Evolutionary conservation across 2,113 vertebrate genomes (phyloP).

Genomic region (Oncorhynchus nerka): DNA sequence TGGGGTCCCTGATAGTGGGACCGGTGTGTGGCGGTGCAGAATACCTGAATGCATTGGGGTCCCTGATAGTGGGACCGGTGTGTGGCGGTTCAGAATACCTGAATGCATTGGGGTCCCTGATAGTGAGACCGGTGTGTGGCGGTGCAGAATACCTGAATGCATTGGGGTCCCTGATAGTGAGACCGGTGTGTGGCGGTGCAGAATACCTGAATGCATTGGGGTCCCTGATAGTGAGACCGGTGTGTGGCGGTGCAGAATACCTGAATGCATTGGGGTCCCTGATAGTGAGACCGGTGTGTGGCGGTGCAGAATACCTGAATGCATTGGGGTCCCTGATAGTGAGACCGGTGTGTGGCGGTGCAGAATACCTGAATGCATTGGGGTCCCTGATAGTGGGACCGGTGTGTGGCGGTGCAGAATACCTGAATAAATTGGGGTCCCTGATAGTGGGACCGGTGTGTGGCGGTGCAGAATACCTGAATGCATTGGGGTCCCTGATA

Average conservation of each 20-base stretch:
- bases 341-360: constrained; percentile 22
- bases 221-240: constrained; percentile 60
- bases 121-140: constrained; percentile 49
- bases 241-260: constrained; percentile 29
- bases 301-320: constrained; percentile 28
- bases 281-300: constrained; percentile 56
- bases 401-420: constrained; percentile 28
- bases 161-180: constrained; percentile 53
- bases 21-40: constrained; percentile 32
- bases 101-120: constrained; percentile 24
- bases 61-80: constrained; percentile 60
- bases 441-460: constrained; percentile 58
- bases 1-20: constrained; percentile 56
- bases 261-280: not conserved
- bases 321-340: constrained; percentile 50
- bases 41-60: not conserved
- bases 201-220: not conserved
- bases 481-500: constrained; percentile 43
- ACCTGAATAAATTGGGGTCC: not conserved
- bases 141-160: constrained; percentile 24
- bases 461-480: constrained; percentile 27
- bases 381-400: constrained; percentile 60
- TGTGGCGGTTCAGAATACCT: constrained; percentile 27
- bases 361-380: constrained; percentile 7
- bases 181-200: constrained; percentile 34